These are phyloP conservation scores for Neodiprion pinetum DNA, from an alignment of 1,140 invertebrate genomes.

Conservation along the genomic window DNA sequence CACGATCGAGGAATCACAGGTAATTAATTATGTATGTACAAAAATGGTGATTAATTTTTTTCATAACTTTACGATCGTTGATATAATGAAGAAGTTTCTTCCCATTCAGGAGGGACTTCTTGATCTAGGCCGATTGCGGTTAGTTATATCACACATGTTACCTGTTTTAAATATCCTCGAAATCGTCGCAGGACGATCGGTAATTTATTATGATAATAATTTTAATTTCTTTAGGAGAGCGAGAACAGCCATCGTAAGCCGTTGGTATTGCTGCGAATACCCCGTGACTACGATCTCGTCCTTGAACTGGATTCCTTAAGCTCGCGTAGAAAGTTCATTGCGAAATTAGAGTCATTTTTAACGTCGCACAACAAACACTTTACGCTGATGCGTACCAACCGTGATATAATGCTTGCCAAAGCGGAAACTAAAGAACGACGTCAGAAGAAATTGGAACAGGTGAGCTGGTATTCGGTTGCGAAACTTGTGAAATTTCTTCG, in stretches of 20 bases:
- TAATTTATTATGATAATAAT: background rate
- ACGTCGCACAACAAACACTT: conserved; percentile 83
- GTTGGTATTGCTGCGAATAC: conserved; percentile 84
- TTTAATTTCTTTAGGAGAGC: conserved; percentile 64
- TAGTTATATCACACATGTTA: no score
- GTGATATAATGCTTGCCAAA: conserved; percentile 89
- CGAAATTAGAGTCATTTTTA: conserved; percentile 87
- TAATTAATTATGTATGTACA: conserved; percentile 32
- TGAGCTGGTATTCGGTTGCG: conserved; percentile 19
- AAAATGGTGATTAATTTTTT: background rate
- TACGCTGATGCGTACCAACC: conserved; percentile 65
- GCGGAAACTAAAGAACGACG: conserved; percentile 96
- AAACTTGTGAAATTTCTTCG: background rate
- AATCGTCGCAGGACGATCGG: no score
- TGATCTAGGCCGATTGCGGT: no score
- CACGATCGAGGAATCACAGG: conserved; percentile 81
- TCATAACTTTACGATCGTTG: background rate
- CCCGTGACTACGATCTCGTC: conserved; percentile 95
- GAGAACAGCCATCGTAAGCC: conserved; percentile 81
- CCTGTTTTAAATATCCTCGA: no score
- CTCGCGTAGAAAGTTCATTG: conserved; percentile 86
- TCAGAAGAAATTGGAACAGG: conserved; percentile 88
- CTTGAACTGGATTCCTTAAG: conserved; percentile 87
- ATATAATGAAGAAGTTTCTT: no score
- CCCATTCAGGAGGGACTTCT: no score